Evolutionary conservation across 2,797 vertebrate species (phyloP), one percentile per base, ranked within the genome.

Genomic region (Sylvia borin): DNA sequence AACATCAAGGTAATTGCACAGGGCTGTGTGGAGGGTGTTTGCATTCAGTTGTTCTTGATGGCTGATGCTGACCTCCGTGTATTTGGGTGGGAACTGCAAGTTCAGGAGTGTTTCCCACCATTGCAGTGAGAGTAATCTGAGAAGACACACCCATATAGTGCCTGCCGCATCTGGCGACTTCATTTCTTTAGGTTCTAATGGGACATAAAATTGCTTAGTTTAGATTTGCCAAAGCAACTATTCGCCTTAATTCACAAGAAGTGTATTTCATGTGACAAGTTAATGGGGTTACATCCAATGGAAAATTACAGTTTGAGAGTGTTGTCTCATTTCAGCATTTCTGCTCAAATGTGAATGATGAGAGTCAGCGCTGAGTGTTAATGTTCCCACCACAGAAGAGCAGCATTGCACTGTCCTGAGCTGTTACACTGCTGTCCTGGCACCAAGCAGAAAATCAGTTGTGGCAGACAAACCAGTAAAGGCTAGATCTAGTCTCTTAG

Each of bases 1-100:
- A 99, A 99, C 96, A 98, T 99, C 93, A 99, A 99, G 99, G 99
- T 99, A 97, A 68, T 5, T 27, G 24, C 12, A 3, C 40, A 3
- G 9, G 11, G n/a, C 27, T 7, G 4, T 21, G 13, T 19, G 50
- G 40, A 50, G 40, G 18, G 15, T 3, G 1, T 42, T 47, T 17
- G 26, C 45, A 26, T 85, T 71, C 29, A 7, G 4, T 27, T 85
- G 48, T 21, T 64, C 58, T 83, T 8, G 6, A 21, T 32, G 55
- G 16, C 78, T 48, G 7, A 6, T 45, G 38, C 54, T 84, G 77
- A 15, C 36, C 68, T 25, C 1, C 0, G 2, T 20, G 29, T 48
- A 1, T 58, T 53, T 73, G 25, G 40, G 27, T 27, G 34, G 57
- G 62, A 64, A 10, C 22, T 61, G 34, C 45, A 76, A 47, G 26